Conservation (phyloP, 2,797 vertebrate genomes). For the Lithobates sylvaticus region DNA sequence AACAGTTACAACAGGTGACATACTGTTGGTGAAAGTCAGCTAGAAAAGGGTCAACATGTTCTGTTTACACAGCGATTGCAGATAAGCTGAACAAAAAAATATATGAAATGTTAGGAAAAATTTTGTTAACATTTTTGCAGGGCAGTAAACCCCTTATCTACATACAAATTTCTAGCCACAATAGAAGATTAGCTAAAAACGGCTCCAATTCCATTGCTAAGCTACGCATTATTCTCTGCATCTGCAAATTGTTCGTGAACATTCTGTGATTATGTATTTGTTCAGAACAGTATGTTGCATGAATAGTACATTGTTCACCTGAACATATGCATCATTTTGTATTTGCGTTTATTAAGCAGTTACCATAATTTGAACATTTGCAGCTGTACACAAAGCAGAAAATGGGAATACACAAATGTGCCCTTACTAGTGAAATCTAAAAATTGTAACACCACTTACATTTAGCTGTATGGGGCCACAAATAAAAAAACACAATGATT, state of each 20-base stretch:
- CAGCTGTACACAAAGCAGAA: slow-evolving; percentile 46
- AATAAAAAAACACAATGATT: too few relatives aligned
- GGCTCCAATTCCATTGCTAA: background rate
- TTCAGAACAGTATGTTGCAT: background rate
- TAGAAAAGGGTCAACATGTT: background rate
- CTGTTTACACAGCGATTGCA: background rate
- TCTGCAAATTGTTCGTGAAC: background rate
- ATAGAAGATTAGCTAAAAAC: too few relatives aligned
- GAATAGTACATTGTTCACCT: background rate
- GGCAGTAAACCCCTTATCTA: too few relatives aligned
- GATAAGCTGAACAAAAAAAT: background rate
- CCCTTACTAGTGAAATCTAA: background rate
- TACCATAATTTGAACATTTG: background rate
- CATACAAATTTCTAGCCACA: too few relatives aligned
- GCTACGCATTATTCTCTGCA: background rate
- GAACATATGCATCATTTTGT: background rate
- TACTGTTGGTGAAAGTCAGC: background rate
- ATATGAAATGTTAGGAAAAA: too few relatives aligned
- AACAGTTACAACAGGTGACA: background rate
- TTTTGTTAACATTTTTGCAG: too few relatives aligned
- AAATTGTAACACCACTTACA: background rate
- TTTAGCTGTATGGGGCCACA: too few relatives aligned
- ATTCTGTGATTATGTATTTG: background rate
- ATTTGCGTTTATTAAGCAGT: background rate
- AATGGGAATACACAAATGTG: slow-evolving; percentile 30